Conservation (phyloP, 2,113 vertebrate species). For the Sarotherodon lohbergeri region DNA sequence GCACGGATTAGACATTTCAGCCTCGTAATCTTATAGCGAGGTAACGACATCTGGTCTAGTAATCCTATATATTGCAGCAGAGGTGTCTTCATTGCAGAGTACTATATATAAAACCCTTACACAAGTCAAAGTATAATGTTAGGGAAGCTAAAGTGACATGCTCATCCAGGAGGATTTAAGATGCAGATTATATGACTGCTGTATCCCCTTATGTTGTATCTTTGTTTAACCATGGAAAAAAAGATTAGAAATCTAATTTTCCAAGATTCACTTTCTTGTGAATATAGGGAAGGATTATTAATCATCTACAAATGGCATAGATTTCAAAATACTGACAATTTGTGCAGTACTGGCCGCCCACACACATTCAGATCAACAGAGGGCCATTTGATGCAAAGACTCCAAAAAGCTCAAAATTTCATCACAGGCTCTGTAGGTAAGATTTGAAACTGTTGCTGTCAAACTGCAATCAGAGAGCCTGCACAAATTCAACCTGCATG, state of each 20-base stretch:
- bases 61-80: slow-evolving; percentile 51
- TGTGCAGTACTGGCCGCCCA: background rate
- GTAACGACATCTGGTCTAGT: slow-evolving; percentile 48
- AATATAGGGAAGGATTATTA: background rate
- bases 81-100: slow-evolving; percentile 14
- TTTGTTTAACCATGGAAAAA: background rate
- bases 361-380: background rate
- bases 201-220: background rate
- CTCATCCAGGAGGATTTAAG: background rate
- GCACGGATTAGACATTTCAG: slow-evolving; percentile 45
- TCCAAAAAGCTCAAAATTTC: background rate
- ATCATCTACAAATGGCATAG: background rate
- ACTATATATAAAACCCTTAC: background rate
- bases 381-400: background rate
- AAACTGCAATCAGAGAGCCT: background rate
- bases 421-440: background rate
- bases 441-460: background rate
- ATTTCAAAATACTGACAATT: background rate
- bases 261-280: background rate
- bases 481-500: background rate
- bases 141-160: background rate
- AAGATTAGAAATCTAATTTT: background rate
- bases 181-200: background rate
- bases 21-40: slow-evolving; percentile 54
- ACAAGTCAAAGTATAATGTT: background rate